These are phyloP conservation scores for Anagrus nilaparvatae DNA, from an alignment of 1,140 invertebrate genomes.

Conservation along the genomic window DNA sequence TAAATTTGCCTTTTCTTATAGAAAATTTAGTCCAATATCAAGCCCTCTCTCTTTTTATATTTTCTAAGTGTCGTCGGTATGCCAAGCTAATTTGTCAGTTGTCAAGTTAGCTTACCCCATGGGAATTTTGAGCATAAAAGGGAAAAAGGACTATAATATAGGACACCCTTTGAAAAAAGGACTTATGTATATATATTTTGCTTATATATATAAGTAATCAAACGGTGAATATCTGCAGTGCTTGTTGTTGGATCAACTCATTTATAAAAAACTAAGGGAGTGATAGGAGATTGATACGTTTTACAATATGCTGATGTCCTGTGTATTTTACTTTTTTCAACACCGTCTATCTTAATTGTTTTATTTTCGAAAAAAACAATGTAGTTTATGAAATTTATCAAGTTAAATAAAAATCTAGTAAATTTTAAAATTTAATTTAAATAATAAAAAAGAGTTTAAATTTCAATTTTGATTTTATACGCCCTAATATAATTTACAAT, in stretches of 20 bases:
- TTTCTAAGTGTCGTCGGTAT: constrained; percentile 44
- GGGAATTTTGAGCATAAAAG: constrained; percentile 29
- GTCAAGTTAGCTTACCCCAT: constrained; percentile 42
- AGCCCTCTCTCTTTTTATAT: too few species aligned
- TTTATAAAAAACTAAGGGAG: constrained; percentile 40
- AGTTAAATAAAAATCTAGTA: too few species aligned
- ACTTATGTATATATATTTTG: too few species aligned
- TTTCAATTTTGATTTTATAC: too few species aligned
- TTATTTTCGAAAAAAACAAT: background rate
- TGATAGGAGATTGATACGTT: constrained; percentile 34
- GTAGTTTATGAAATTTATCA: too few species aligned
- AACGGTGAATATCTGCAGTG: constrained; percentile 43
- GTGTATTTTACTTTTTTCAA: background rate
- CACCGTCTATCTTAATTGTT: constrained; percentile 4
- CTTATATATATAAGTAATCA: too few species aligned
- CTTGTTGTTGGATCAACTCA: constrained; percentile 21
- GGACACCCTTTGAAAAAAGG: background rate
- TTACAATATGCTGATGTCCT: constrained; percentile 12
- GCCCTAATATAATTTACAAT: too few species aligned
- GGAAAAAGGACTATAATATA: constrained; percentile 26
- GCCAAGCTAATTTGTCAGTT: constrained; percentile 45
- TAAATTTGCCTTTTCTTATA: too few species aligned
- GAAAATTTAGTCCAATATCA: too few species aligned
- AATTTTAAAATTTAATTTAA: too few species aligned
- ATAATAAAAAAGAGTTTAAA: too few species aligned